phyloP scores from a whole-genome alignment of 1,140 invertebrate genomes.

The Tigriopus japonicus region DNA sequence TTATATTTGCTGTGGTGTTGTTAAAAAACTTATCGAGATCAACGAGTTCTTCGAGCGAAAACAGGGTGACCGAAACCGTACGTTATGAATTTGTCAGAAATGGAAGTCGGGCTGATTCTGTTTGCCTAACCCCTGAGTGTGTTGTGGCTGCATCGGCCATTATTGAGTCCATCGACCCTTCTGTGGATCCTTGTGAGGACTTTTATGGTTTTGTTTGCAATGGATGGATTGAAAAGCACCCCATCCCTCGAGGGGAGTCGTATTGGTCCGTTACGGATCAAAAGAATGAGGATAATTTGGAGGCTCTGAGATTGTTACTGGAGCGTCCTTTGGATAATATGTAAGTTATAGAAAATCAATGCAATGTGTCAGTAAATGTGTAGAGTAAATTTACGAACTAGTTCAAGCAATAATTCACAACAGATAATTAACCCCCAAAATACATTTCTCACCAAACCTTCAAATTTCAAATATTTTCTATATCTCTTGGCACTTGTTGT shows the following conservation, averaged over 20 bases:
- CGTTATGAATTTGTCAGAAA: too few species aligned
- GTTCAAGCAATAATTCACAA: background rate
- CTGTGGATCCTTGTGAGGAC: conserved; percentile 34
- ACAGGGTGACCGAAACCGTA: too few species aligned
- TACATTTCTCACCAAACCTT: too few species aligned
- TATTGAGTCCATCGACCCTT: background rate
- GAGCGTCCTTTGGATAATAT: background rate
- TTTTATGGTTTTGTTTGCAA: conserved; percentile 89
- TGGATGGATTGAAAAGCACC: conserved; percentile 53
- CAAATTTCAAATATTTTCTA: too few species aligned
- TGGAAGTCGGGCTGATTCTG: too few species aligned
- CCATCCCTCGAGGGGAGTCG: conserved; percentile 43
- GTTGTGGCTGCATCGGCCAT: background rate
- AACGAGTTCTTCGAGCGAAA: too few species aligned
- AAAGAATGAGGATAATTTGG: background rate
- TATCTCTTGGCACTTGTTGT: too few species aligned
- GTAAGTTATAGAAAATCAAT: too few species aligned
- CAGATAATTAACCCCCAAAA: background rate
- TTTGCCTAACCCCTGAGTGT: background rate
- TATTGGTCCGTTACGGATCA: conserved; percentile 37
- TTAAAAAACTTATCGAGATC: too few species aligned
- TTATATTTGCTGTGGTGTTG: too few species aligned
- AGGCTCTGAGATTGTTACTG: background rate
- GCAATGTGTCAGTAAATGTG: too few species aligned
- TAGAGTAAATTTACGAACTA: background rate